Evolutionary conservation across 2,113 vertebrate species (phyloP), one percentile per base, ranked within the genome.

Genomic region (Nothoprocta perdicaria): DNA sequence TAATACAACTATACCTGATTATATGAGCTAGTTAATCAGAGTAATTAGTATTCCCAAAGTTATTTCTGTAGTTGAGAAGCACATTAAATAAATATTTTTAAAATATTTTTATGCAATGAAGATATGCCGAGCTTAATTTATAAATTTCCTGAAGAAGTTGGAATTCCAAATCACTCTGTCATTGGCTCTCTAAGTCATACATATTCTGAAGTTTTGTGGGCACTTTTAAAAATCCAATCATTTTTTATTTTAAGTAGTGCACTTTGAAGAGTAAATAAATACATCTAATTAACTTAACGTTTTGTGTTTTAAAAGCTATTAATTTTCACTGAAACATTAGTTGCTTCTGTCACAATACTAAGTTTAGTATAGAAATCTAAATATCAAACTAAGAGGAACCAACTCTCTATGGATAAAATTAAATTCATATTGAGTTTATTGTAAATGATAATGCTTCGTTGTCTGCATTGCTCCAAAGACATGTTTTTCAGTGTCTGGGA

Each of bases 401-500:
- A 86, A 43, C 84, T 79, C 80, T 88, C 60, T 72, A 77, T 55
- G 52, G 79, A 83, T 84, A 6, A 91, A 90, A 85, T 83, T 92
- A 82, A 85, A 57, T 31, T 40, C 67, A 55, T 67, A 80, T 68
- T 8, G 38, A 85, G 61, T 80, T 93, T 80, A 71, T 93, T 87
- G 65, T 80, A 85, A 80, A 78, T 74, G 58, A 52, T 77, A 88
- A 93, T 86, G 46, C 68, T 80, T 89, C 91, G 77, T 91, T 95
- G 84, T 95, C 81, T 82, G 72, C 27, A 35, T 84, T 94, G 92
- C 84, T 89, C 75, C 89, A 93, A 71, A 90, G 75, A 82, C 68
- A 22, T 92, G 89, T 87, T 93, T 95, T 93, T 93, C 92, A 85
- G 38, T 91, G 89, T 95, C 91, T 94, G 79, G 76, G 58, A n/a